Evolutionary conservation across 2,113 vertebrate species (phyloP).

Genomic region (Podiceps cristatus): DNA sequence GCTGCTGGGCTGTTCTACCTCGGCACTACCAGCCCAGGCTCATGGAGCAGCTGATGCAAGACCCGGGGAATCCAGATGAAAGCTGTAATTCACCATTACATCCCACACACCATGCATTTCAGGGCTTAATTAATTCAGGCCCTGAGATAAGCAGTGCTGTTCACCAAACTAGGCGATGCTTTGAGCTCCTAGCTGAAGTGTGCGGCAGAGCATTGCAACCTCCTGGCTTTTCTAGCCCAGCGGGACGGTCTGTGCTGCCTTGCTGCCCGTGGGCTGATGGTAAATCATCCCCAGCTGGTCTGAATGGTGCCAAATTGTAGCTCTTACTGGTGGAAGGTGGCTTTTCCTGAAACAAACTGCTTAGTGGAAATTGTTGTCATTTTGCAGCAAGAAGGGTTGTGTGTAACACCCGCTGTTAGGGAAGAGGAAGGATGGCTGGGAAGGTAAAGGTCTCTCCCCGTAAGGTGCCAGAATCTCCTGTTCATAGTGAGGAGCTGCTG

Average conservation of each 20-base stretch:
- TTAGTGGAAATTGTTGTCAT: background rate
- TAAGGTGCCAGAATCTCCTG: background rate
- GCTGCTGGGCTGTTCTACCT: background rate
- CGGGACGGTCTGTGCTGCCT: background rate
- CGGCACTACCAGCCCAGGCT: background rate
- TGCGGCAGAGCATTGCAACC: background rate
- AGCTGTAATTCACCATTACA: background rate
- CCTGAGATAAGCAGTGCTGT: accelerated
- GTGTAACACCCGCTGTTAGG: background rate
- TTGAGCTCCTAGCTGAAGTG: background rate
- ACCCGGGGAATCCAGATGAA: background rate
- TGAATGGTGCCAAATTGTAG: background rate
- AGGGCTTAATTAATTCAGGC: constrained; percentile 5
- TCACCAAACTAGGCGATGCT: background rate
- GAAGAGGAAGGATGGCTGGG: background rate
- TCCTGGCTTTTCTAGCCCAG: background rate
- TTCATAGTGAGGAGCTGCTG: background rate
- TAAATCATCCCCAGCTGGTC: background rate
- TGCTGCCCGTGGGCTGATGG: background rate
- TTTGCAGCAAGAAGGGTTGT: background rate
- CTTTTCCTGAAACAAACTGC: background rate
- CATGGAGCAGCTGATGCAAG: background rate
- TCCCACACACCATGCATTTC: background rate
- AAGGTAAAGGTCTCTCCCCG: background rate
- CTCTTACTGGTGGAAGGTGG: background rate